These are phyloP conservation scores for Chrysina gloriosa DNA, from an alignment of 2,888 invertebrate genomes.

Conservation along the genomic window DNA sequence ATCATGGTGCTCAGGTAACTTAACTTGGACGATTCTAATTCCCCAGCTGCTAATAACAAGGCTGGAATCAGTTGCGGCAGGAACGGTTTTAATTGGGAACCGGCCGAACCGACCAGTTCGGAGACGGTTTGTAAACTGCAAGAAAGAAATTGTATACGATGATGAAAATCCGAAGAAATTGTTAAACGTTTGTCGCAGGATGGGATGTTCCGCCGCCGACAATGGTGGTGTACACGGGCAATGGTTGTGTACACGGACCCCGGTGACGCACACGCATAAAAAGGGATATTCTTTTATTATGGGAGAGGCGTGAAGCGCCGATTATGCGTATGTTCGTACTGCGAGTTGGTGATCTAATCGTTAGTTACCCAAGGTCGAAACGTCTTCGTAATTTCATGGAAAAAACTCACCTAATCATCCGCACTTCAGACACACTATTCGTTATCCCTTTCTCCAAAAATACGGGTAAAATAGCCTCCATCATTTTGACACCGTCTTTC, in stretches of 20 bases:
- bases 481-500: constrained; percentile 78
- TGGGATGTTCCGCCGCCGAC: too few species aligned
- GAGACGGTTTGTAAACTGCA: constrained; percentile 85
- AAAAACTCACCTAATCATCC: constrained; percentile 74
- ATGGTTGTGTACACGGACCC: too few species aligned
- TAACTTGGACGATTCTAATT: constrained; percentile 83
- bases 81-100: constrained; percentile 83
- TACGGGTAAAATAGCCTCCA: constrained; percentile 82
- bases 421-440: constrained; percentile 82
- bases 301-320: too few species aligned
- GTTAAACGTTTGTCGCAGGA: too few species aligned
- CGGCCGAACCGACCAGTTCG: constrained; percentile 85
- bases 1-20: constrained; percentile 81
- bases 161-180: too few species aligned
- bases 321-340: too few species aligned
- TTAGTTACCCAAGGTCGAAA: too few species aligned
- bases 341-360: too few species aligned
- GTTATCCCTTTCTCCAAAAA: constrained; percentile 84
- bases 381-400: neutral
- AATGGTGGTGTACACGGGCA: too few species aligned
- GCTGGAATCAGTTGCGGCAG: constrained; percentile 84
- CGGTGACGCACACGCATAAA: too few species aligned
- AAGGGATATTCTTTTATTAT: too few species aligned
- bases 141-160: constrained; percentile 41
- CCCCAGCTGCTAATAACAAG: constrained; percentile 86